These are phyloP conservation scores for Myotis pilosus DNA, from an alignment of 2,797 vertebrate genomes.

Conservation along the genomic window DNA sequence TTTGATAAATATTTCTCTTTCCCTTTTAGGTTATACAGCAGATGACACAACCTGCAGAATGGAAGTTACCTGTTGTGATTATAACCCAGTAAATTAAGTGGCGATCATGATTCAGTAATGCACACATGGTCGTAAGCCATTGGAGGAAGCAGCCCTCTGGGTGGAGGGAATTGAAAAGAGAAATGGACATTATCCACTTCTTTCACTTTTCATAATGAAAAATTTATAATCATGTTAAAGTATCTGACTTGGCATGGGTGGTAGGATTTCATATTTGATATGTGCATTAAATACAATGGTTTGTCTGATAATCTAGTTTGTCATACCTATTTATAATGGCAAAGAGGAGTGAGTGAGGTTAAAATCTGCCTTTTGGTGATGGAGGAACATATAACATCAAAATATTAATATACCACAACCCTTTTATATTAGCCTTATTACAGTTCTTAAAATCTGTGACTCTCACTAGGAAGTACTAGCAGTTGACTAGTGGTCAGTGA, in stretches of 20 bases:
- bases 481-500: conserved; percentile 33
- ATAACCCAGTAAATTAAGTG: conserved; percentile 41
- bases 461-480: neutral
- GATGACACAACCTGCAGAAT: conserved; percentile 5
- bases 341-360: neutral
- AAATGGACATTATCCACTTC: neutral
- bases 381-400: neutral
- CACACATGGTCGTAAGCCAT: conserved; percentile 41
- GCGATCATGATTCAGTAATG: conserved; percentile 43
- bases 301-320: conserved; percentile 37
- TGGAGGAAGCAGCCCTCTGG: conserved; percentile 35
- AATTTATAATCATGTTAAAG: conserved; percentile 33
- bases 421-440: neutral
- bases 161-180: conserved; percentile 36
- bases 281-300: neutral
- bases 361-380: neutral
- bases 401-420: neutral
- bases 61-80: conserved; percentile 34
- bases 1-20: conserved; percentile 52
- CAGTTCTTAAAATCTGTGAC: conserved; percentile 35
- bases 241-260: neutral
- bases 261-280: neutral
- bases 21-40: conserved; percentile 3
- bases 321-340: neutral
- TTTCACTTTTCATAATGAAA: conserved; percentile 38